Evolutionary conservation across 2,113 vertebrate species (phyloP).

Genomic region (Ceuthmochares aereus): DNA sequence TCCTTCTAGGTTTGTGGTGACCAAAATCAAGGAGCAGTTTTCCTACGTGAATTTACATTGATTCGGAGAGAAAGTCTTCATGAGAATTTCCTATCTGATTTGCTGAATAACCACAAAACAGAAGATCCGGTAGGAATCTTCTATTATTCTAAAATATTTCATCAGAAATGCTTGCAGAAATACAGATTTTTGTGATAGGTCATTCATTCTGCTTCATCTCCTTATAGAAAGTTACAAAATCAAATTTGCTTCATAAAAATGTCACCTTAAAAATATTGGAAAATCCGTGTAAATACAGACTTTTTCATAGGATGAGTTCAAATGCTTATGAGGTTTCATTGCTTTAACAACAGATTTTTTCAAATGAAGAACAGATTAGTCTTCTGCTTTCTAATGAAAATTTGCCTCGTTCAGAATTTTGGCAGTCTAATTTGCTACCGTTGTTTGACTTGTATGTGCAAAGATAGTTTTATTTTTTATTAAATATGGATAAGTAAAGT

Average conservation of each 20-base stretch:
- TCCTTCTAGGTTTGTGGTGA: constrained; percentile 81
- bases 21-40: constrained; percentile 86
- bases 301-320: not conserved
- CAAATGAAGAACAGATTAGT: not conserved
- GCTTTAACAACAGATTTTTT: not conserved
- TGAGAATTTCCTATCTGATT: constrained; percentile 87
- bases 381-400: not conserved
- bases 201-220: not conserved
- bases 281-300: not conserved
- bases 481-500: not conserved
- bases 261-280: not conserved
- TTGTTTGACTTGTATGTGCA: not conserved
- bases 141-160: not conserved
- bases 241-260: not conserved
- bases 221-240: not conserved
- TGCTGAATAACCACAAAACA: constrained; percentile 82
- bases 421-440: not conserved
- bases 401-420: not conserved
- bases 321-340: not conserved
- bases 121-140: constrained; percentile 86
- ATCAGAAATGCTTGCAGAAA: not conserved
- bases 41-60: constrained; percentile 94
- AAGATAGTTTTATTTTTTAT: not conserved
- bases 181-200: not conserved
- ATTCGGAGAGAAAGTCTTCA: constrained; percentile 88